phyloP scores from a whole-genome alignment of 2,888 invertebrate species.

The Drosophila fulvimacula region DNA sequence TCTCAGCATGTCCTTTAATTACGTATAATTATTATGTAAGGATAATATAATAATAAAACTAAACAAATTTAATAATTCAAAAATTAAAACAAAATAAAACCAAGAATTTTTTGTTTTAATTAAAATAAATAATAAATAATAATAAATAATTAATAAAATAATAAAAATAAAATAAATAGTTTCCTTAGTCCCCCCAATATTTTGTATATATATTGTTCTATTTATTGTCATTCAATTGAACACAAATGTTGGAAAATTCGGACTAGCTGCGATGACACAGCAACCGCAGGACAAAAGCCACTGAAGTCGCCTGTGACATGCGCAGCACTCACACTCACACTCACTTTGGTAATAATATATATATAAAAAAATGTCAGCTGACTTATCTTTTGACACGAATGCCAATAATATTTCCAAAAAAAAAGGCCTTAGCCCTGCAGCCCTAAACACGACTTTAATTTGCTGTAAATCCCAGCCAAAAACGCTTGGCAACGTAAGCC shows the following conservation, averaged over 20 bases:
- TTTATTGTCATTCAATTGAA: constrained; percentile 3
- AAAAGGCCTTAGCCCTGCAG: constrained; percentile 46
- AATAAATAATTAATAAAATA: too few relatives aligned
- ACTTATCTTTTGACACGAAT: constrained; percentile 56
- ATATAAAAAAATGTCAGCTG: background rate
- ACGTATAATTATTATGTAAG: too few relatives aligned
- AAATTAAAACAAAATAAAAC: too few relatives aligned
- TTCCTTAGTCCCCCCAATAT: too few relatives aligned
- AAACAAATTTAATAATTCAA: too few relatives aligned
- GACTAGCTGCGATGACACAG: constrained; percentile 9
- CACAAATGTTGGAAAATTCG: constrained; percentile 3
- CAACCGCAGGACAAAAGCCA: constrained; percentile 28
- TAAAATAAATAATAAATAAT: too few relatives aligned
- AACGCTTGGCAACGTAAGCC: constrained; percentile 17
- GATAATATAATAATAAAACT: too few relatives aligned
- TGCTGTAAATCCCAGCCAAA: constrained; percentile 54
- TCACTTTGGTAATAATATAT: background rate
- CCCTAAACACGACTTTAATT: constrained; percentile 68
- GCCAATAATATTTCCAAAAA: constrained; percentile 37
- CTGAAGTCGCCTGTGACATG: constrained; percentile 21
- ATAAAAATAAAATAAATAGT: too few relatives aligned
- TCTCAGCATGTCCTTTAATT: background rate
- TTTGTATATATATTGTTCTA: too few relatives aligned
- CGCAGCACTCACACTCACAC: background rate
- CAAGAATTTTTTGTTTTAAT: too few relatives aligned